Evolutionary conservation across 2,113 vertebrate species (phyloP).

Genomic region (Oreochromis tanganicae): DNA sequence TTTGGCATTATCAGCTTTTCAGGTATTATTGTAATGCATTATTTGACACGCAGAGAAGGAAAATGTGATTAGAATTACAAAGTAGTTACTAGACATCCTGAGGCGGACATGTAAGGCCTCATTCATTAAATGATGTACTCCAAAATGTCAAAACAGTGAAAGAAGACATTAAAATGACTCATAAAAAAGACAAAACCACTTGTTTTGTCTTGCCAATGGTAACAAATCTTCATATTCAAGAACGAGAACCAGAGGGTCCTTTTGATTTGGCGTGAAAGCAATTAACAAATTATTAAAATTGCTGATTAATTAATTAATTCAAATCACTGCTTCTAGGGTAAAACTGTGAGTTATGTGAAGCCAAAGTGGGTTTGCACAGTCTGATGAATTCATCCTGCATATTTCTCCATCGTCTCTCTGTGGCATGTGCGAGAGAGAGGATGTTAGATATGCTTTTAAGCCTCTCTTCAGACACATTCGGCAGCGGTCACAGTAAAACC

Average conservation of each 20-base stretch:
- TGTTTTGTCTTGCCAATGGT: not conserved
- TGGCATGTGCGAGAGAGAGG: not conserved
- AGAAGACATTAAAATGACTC: not conserved
- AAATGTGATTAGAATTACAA: not conserved
- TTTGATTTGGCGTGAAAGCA: not conserved
- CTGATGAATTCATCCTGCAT: not conserved
- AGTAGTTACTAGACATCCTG: not conserved
- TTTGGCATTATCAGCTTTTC: not conserved
- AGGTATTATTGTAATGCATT: not conserved
- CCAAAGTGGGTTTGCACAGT: not conserved
- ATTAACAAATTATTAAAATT: not conserved
- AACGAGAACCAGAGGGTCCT: not conserved
- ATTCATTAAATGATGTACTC: not conserved
- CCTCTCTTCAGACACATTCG: not conserved
- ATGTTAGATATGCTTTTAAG: slow-evolving; percentile 1
- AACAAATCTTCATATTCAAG: not conserved
- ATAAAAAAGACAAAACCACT: not conserved
- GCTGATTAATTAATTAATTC: not conserved
- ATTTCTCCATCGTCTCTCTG: not conserved
- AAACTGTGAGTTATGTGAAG: not conserved
- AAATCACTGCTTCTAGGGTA: not conserved
- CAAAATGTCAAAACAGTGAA: not conserved
- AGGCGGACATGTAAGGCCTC: not conserved
- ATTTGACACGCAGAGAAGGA: not conserved
- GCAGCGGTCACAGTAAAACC: not conserved